Conservation (phyloP, 2,113 vertebrate genomes). For the Oenanthe melanoleuca region DNA sequence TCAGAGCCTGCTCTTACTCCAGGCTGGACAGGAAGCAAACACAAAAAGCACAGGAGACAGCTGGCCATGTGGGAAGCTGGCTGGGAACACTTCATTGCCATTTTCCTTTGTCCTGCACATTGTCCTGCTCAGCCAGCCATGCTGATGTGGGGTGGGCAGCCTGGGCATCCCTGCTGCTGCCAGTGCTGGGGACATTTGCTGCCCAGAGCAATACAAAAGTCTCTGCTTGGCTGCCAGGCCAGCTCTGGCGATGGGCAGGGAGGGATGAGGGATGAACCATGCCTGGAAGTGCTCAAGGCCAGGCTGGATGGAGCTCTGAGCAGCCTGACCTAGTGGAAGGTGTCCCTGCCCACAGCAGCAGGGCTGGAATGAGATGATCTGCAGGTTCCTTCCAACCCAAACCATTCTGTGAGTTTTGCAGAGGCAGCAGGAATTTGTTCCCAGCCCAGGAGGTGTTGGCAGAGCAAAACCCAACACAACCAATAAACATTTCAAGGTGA, state of each 20-base stretch:
- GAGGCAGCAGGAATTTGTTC: neutral
- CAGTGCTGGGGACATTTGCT: rapidly evolving
- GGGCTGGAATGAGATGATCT: neutral
- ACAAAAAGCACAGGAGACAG: neutral
- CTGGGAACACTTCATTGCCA: neutral
- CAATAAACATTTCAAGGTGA: neutral
- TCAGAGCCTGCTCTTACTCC: neutral
- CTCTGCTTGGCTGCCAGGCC: rapidly evolving
- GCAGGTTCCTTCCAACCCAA: neutral
- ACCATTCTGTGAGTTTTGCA: neutral
- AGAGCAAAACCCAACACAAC: neutral
- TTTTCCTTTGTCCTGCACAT: neutral
- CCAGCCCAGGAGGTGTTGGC: neutral
- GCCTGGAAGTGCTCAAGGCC: neutral
- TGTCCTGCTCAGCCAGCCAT: rapidly evolving
- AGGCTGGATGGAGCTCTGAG: neutral
- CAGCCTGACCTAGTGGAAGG: neutral
- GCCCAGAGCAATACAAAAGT: neutral
- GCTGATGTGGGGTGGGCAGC: neutral
- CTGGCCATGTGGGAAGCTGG: neutral
- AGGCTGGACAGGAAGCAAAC: neutral
- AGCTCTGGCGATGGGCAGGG: neutral
- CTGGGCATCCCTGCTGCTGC: neutral
- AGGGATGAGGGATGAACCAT: neutral
- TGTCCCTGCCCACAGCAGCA: neutral